A percentile compares a stretch with the other conserved stretches of the same genome.
Evolutionary conservation across 2,888 invertebrate species (phyloP).

Genomic region (Caenorhabditis doughertyi): DNA sequence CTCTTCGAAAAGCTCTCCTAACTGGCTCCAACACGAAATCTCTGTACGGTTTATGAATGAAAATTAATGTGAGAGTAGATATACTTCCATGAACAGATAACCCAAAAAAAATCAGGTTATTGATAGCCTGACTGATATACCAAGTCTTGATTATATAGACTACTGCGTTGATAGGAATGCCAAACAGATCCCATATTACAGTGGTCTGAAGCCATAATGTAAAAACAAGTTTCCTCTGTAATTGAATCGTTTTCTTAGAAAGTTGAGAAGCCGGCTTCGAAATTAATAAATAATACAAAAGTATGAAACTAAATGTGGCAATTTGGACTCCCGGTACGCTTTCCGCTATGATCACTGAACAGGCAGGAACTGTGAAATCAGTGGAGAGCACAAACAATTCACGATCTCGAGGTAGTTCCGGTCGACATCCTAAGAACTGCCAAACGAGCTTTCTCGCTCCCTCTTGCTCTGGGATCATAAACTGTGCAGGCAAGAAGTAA

Average conservation of each 20-base stretch:
- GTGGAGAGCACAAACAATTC: constrained; percentile 22
- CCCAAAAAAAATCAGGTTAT: constrained; percentile 17
- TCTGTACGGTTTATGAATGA: constrained; percentile 26
- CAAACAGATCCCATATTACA: not conserved
- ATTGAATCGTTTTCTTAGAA: no score
- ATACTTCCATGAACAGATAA: not conserved
- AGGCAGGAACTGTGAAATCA: not conserved
- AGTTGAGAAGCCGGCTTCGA: not conserved
- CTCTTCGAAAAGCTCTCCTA: not conserved
- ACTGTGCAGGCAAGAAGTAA: constrained; percentile 39
- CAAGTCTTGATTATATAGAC: not conserved
- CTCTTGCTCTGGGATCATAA: constrained; percentile 28
- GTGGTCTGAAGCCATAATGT: not conserved
- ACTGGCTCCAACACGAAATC: not conserved
- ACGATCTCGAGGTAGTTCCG: constrained; percentile 9
- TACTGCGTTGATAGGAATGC: not conserved
- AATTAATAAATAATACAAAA: not conserved
- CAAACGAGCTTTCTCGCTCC: constrained; percentile 1
- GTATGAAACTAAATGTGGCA: not conserved
- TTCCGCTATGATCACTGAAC: not conserved
- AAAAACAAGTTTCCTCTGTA: no score
- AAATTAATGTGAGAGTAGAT: constrained; percentile 24
- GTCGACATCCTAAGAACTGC: constrained; percentile 12
- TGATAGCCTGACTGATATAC: constrained; percentile 28
- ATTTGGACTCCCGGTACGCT: not conserved